Base-by-base conservation (phyloP, 2,797 vertebrate genomes). In the Gambusia yucatana region DNA sequence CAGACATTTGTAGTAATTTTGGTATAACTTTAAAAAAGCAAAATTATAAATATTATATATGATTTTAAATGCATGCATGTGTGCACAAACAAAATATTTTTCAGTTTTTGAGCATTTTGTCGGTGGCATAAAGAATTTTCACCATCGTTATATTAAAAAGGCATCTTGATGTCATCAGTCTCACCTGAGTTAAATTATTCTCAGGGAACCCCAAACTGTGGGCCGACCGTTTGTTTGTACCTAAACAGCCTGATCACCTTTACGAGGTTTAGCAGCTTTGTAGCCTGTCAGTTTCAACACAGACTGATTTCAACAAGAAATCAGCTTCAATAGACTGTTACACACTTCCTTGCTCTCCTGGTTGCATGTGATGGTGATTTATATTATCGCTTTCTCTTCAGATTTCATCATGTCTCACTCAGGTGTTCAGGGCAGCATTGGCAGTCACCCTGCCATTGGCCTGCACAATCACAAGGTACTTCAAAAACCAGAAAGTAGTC, bases 361-460 rank as follows among this genome's bases (percentile, higher is more conserved):
- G 11, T 50, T 71, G 16, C 25, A 11, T 67, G 6, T 17, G 75
- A 65, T 48, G 25, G 0, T 33, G 0, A 30, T 72, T 50, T 39
- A 65, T 87, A 4, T 88, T 4, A 73, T 63, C 80, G 73, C 87
- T 85, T 41, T 88, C 79, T 73, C 65, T 86, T 33, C 55, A 94
- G 93, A 92, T 86, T 87, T 76, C 72, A 93, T 87, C 90, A 97
- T 97, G 96, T 97, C 96, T 93, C 96, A 96, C 90, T 96, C 95
- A 70, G 96, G 95, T 91, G 94, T 95, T 87, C 96, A 96, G 77
- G 96, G 96, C 76, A 96, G 95, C 87, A 95, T 96, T 77, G 96
- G 96, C 79, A 97, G 96, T 87, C 96, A 96, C 80, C 87, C 94
- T 77, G 91, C 94, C 82, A 82, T 93, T 0, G 95, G 94, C 20